These are phyloP conservation scores for Crotophaga sulcirostris DNA, from an alignment of 2,113 vertebrate genomes.

Conservation along the genomic window DNA sequence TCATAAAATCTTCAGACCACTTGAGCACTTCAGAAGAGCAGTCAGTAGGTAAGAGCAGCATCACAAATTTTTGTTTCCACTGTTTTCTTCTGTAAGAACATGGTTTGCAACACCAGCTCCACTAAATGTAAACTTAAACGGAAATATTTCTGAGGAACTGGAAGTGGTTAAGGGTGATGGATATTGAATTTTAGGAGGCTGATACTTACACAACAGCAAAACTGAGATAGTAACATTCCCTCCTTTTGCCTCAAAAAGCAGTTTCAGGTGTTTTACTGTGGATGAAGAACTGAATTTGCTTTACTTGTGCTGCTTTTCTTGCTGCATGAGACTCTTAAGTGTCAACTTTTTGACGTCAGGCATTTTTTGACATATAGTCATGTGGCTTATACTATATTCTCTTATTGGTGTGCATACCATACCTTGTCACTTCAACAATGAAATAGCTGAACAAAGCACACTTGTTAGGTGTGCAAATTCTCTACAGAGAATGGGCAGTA, in stretches of 20 bases:
- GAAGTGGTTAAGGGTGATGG: not conserved
- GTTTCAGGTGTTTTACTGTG: not conserved
- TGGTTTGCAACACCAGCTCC: not conserved
- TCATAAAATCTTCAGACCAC: not conserved
- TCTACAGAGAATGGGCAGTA: not conserved
- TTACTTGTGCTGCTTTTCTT: not conserved
- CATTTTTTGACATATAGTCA: not conserved
- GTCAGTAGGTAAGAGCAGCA: not conserved
- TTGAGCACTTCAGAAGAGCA: not conserved
- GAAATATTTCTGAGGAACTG: not conserved
- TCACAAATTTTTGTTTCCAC: not conserved
- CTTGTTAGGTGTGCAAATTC: not conserved
- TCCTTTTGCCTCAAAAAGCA: not conserved
- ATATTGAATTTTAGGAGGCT: not conserved
- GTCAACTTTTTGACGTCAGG: not conserved
- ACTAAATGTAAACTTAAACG: not conserved
- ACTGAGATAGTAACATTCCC: not conserved
- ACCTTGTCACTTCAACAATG: not conserved
- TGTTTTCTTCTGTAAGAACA: not conserved
- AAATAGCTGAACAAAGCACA: not conserved
- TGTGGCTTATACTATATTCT: not conserved
- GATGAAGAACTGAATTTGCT: not conserved
- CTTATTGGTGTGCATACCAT: fast-evolving
- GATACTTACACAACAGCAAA: not conserved
- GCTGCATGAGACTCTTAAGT: not conserved